phyloP scores from a whole-genome alignment of 2,113 vertebrate species.

The Dasyurus viverrinus region DNA sequence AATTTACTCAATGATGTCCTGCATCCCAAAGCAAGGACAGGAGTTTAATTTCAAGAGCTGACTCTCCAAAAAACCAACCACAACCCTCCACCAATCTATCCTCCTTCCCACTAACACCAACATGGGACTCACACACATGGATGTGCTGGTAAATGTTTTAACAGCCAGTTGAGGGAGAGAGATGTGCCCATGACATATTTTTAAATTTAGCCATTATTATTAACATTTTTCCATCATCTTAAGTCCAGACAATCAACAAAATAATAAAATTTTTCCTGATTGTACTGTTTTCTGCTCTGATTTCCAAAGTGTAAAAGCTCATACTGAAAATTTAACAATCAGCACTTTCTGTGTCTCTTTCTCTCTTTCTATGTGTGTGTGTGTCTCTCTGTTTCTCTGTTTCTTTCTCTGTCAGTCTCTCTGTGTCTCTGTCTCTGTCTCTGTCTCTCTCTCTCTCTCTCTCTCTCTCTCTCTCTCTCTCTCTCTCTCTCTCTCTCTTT shows the following conservation, averaged over 20 bases:
- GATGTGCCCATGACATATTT: neutral
- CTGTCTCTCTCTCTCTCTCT: too few relatives aligned
- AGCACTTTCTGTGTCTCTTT: neutral
- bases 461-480: too few relatives aligned
- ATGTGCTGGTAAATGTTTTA: neutral
- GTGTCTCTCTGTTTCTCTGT: too few relatives aligned
- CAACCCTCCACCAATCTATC: neutral
- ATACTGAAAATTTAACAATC: neutral
- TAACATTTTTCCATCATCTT: neutral
- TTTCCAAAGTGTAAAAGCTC: neutral
- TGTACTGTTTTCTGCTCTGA: neutral
- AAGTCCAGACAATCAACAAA: neutral
- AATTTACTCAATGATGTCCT: neutral
- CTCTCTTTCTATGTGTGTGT: too few relatives aligned
- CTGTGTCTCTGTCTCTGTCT: too few relatives aligned
- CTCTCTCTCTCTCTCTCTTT: too few relatives aligned
- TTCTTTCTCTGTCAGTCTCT: too few relatives aligned
- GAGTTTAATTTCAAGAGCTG: neutral
- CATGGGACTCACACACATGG: neutral
- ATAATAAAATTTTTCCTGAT: neutral
- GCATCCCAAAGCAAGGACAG: neutral
- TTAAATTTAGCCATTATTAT: neutral
- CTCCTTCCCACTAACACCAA: neutral
- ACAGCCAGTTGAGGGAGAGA: neutral
- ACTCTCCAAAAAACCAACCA: neutral